phyloP scores from a whole-genome alignment of 2,113 vertebrate genomes.

The Coptodon bakossiorum region DNA sequence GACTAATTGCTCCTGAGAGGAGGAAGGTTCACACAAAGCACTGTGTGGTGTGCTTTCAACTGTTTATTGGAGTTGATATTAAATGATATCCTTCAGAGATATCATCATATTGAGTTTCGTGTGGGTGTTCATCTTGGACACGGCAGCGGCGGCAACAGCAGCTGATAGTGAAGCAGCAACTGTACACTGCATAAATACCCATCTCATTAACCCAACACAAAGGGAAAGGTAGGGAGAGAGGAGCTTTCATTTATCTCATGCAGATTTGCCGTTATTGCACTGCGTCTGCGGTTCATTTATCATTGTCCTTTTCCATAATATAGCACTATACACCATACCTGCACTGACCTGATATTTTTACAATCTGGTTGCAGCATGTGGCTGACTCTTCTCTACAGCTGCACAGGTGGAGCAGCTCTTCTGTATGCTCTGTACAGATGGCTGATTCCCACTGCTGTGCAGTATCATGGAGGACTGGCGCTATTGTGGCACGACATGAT shows the following conservation, averaged over 20 bases:
- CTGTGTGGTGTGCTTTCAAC: not conserved
- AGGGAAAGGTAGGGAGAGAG: slow-evolving; percentile 17
- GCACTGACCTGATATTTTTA: not conserved
- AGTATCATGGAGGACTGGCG: slow-evolving; percentile 51
- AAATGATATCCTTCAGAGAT: not conserved
- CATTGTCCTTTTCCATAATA: not conserved
- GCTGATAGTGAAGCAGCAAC: not conserved
- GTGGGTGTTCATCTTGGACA: not conserved
- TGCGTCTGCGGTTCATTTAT: not conserved
- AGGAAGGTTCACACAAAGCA: not conserved
- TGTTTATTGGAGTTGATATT: slow-evolving; percentile 1
- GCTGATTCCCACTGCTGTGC: slow-evolving; percentile 54
- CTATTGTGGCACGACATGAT: slow-evolving; percentile 66
- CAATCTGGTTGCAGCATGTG: slow-evolving; percentile 48
- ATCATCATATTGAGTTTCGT: not conserved
- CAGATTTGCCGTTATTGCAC: not conserved
- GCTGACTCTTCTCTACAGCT: slow-evolving; percentile 44
- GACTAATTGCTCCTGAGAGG: not conserved
- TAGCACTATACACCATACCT: not conserved
- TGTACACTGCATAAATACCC: slow-evolving; percentile 59
- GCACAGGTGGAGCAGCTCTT: slow-evolving; percentile 37
- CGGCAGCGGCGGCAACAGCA: not conserved
- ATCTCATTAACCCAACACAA: slow-evolving; percentile 66
- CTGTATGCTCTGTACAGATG: slow-evolving; percentile 59
- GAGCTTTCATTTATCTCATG: slow-evolving; percentile 23